Evolutionary conservation across 2,888 invertebrate species (phyloP).

Genomic region (Schizotus pectinicornis): DNA sequence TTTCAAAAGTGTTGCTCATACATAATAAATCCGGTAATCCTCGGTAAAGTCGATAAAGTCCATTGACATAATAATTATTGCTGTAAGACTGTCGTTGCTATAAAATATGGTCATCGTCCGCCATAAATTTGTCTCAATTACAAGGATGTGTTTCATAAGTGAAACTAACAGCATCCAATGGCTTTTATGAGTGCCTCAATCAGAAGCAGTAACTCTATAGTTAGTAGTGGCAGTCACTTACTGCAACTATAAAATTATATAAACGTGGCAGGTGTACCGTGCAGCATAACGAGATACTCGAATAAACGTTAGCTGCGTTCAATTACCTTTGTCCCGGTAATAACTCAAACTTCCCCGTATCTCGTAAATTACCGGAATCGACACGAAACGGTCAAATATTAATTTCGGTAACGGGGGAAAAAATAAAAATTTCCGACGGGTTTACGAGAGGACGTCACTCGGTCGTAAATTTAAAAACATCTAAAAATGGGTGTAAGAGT

Average conservation of each 20-base stretch:
- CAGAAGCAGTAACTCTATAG: conserved; percentile 27
- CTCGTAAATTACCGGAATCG: conserved; percentile 5
- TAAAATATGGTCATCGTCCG: conserved; percentile 13
- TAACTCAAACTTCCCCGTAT: not conserved
- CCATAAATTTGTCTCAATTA: conserved; percentile 26
- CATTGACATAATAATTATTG: not conserved
- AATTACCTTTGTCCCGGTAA: conserved; percentile 9
- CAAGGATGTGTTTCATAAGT: conserved; percentile 23
- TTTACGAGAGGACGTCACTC: conserved; percentile 15
- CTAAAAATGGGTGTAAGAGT: conserved; percentile 22
- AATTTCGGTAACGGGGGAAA: conserved; percentile 1
- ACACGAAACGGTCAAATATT: conserved; percentile 14
- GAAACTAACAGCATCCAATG: conserved; percentile 22
- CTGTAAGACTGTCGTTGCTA: conserved; percentile 3
- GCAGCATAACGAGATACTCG: conserved; percentile 19
- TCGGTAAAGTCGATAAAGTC: not conserved
- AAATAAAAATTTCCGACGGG: conserved; percentile 16
- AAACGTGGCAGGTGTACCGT: conserved; percentile 24
- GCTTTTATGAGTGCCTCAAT: conserved; percentile 27
- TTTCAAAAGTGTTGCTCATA: too few relatives aligned
- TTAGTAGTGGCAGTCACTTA: conserved; percentile 24
- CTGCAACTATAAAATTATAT: conserved; percentile 26
- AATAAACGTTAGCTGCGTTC: conserved; percentile 17
- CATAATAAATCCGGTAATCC: too few relatives aligned
- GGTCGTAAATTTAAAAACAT: conserved; percentile 31